Conservation (phyloP, 2,797 vertebrate species). For the Coranthus polyacanthus region DNA sequence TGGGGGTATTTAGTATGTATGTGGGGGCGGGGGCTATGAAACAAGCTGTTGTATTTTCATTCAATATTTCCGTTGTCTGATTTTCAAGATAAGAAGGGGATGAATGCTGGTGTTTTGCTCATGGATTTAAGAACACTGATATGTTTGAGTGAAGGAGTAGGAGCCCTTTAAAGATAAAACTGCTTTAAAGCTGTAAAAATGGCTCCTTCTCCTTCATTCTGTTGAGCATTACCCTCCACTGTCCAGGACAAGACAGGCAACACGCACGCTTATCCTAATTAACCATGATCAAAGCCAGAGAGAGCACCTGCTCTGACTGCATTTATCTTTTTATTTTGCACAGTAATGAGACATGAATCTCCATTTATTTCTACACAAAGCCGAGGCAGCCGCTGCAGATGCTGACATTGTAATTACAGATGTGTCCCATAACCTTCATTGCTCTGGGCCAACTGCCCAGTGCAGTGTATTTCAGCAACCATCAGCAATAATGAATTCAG, state of each 20-base stretch:
- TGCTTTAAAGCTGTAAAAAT: no score
- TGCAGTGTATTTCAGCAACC: constrained; percentile 10
- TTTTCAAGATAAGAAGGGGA: constrained; percentile 17
- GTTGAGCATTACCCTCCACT: neutral
- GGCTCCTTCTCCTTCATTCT: no score
- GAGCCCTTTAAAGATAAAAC: no score
- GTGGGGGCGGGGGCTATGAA: constrained; percentile 39
- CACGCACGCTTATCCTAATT: constrained; percentile 9
- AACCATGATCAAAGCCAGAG: constrained; percentile 13
- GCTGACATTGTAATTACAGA: neutral
- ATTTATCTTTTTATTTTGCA: neutral
- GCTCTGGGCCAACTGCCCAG: neutral
- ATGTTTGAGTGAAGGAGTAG: neutral
- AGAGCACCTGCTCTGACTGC: constrained; percentile 5
- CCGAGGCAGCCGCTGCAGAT: neutral
- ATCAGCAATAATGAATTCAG: constrained; percentile 17
- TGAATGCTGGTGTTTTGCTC: neutral
- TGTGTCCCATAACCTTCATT: constrained; percentile 5
- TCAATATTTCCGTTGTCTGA: constrained; percentile 27
- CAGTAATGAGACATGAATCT: neutral
- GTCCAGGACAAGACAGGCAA: neutral
- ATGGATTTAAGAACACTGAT: neutral
- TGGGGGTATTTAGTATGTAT: constrained; percentile 57
- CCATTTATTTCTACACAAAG: constrained; percentile 1
- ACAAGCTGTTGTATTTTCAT: constrained; percentile 29